Percentiles rank a stretch among this genome's conserved stretches.
phyloP scores from a whole-genome alignment of 2,113 vertebrate genomes.

The Craseonycteris thonglongyai region DNA sequence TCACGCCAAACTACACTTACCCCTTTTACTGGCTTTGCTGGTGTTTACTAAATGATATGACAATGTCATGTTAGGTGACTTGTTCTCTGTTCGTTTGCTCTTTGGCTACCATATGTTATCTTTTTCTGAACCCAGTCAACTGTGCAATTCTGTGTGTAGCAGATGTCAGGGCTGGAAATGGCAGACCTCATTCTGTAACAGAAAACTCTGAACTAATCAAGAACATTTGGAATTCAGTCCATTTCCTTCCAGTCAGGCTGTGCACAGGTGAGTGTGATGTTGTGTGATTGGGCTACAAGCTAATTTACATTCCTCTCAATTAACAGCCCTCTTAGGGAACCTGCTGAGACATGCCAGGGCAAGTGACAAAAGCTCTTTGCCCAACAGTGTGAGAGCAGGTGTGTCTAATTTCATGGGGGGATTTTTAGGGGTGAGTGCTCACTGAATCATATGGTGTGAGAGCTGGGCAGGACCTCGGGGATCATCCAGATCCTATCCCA shows the following conservation, averaged over 20 bases:
- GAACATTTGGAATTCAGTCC: slow-evolving; percentile 57
- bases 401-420: not conserved
- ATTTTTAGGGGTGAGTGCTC: not conserved
- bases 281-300: not conserved
- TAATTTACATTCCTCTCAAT: not conserved
- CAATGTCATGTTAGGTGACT: not conserved
- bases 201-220: slow-evolving; percentile 31
- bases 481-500: not conserved
- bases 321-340: not conserved
- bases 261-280: slow-evolving; percentile 9
- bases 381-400: not conserved
- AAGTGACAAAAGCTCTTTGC: not conserved
- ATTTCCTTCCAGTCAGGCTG: not conserved
- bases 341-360: not conserved
- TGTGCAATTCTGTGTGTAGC: not conserved
- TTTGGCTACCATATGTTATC: slow-evolving; percentile 51
- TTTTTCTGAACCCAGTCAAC: slow-evolving; percentile 51
- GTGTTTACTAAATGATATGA: not conserved
- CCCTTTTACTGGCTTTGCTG: not conserved
- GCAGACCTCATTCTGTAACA: slow-evolving; percentile 49
- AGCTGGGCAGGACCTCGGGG: slow-evolving; percentile 17
- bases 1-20: not conserved
- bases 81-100: slow-evolving; percentile 36
- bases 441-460: not conserved
- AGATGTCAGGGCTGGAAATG: slow-evolving; percentile 42